A percentile compares a stretch with the other conserved stretches of the same genome.
Evolutionary conservation across 2,113 vertebrate species (phyloP).

Genomic region (Callionymus lyra): DNA sequence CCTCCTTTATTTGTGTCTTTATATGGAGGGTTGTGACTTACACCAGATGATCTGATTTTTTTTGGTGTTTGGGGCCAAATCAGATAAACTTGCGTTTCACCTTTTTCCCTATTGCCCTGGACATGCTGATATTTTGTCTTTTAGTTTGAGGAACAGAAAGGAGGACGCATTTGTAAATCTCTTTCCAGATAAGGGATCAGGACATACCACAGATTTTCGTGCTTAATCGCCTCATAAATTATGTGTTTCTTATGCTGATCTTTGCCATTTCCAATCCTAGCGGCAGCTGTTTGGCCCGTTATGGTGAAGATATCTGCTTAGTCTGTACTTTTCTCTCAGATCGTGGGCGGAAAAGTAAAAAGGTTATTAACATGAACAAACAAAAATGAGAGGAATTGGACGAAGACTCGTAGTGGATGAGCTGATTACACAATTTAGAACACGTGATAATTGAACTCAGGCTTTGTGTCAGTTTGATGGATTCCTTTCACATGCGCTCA

Average conservation of each 20-base stretch:
- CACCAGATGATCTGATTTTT: conserved; percentile 40
- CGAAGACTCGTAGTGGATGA: conserved; percentile 24
- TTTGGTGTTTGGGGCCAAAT: conserved; percentile 19
- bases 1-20: too few species aligned
- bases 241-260: conserved; percentile 10
- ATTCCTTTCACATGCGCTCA: conserved; percentile 17
- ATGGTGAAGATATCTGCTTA: conserved; percentile 19
- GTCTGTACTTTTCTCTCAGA: conserved; percentile 17
- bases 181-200: conserved; percentile 15
- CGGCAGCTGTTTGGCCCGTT: neutral
- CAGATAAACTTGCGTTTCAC: conserved; percentile 36
- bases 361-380: conserved; percentile 43
- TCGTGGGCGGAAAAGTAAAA: conserved; percentile 15
- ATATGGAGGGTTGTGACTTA: conserved; percentile 1
- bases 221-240: conserved; percentile 27
- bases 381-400: conserved; percentile 6
- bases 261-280: conserved; percentile 11
- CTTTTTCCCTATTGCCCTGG: conserved; percentile 13
- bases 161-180: conserved; percentile 14
- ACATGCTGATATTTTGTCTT: conserved; percentile 19
- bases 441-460: conserved; percentile 48
- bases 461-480: conserved; percentile 45
- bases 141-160: neutral
- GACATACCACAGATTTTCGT: conserved; percentile 3
- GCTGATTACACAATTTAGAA: conserved; percentile 18